phyloP scores from a whole-genome alignment of 2,113 vertebrate genomes.

The Hiodon tergisus region DNA sequence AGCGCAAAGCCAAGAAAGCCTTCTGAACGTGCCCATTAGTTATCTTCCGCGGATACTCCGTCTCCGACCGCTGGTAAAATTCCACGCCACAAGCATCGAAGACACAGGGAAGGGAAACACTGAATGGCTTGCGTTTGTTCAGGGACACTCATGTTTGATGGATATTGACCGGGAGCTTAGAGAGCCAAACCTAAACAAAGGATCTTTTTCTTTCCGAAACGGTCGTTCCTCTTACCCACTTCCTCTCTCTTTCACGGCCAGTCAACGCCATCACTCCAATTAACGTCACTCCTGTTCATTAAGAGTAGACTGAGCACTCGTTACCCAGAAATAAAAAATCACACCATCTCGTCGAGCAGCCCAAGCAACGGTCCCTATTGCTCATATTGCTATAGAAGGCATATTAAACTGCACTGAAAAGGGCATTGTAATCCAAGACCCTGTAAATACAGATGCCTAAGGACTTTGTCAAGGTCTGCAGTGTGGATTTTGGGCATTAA shows the following conservation, averaged over 20 bases:
- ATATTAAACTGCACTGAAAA: neutral
- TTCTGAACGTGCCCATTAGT: neutral
- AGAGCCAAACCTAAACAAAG: no score
- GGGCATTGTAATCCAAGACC: neutral
- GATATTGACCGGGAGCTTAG: no score
- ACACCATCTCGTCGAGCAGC: neutral
- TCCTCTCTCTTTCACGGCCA: no score
- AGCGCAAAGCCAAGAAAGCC: no score
- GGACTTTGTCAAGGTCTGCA: conserved; percentile 19
- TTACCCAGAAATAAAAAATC: neutral
- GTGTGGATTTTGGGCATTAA: conserved; percentile 11
- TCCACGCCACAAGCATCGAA: neutral
- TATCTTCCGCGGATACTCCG: neutral
- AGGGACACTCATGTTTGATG: no score
- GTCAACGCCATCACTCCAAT: neutral
- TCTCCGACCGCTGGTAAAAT: neutral
- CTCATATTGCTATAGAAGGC: neutral
- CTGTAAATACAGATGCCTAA: neutral
- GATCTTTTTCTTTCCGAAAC: no score
- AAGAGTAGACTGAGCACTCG: neutral
- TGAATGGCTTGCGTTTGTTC: no score
- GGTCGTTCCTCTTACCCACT: no score
- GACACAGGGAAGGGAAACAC: neutral
- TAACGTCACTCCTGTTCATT: neutral
- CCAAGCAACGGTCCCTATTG: neutral